Evolutionary conservation across 2,113 vertebrate species (phyloP).

Genomic region (Pseudonaja textilis): DNA sequence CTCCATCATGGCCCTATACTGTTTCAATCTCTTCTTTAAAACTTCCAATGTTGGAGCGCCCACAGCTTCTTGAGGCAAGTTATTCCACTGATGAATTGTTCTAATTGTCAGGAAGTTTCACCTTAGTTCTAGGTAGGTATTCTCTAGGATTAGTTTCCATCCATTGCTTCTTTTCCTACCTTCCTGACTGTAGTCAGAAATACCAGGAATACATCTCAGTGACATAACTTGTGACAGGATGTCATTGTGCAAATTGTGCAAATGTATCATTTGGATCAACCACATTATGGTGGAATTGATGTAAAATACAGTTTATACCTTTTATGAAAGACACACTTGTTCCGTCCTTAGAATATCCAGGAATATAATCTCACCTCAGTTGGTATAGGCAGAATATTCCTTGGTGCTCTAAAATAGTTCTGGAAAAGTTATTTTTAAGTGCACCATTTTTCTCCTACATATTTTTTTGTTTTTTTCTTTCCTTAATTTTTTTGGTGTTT

Average conservation of each 20-base stretch:
- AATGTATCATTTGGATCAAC: neutral
- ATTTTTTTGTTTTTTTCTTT: neutral
- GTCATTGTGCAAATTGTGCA: neutral
- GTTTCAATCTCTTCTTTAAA: no score
- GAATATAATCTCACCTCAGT: neutral
- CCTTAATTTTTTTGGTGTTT: no score
- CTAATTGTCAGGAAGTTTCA: no score
- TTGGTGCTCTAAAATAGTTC: neutral
- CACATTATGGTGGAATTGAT: neutral
- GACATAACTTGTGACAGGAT: neutral
- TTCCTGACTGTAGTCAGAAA: accelerated
- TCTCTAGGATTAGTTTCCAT: neutral
- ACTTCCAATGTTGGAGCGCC: no score
- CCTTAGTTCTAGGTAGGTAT: neutral
- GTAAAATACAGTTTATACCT: neutral
- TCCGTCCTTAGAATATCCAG: neutral
- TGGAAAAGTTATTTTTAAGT: neutral
- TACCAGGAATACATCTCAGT: neutral
- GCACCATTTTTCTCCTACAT: neutral
- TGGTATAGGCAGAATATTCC: neutral
- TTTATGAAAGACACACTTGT: neutral
- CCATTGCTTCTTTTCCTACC: neutral
- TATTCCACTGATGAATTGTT: no score
- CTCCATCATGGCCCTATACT: no score
- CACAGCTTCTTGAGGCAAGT: no score